Evolutionary conservation across 1,140 invertebrate species (phyloP), one percentile per base, ranked within the genome.

Genomic region (Drosophila bocki): DNA sequence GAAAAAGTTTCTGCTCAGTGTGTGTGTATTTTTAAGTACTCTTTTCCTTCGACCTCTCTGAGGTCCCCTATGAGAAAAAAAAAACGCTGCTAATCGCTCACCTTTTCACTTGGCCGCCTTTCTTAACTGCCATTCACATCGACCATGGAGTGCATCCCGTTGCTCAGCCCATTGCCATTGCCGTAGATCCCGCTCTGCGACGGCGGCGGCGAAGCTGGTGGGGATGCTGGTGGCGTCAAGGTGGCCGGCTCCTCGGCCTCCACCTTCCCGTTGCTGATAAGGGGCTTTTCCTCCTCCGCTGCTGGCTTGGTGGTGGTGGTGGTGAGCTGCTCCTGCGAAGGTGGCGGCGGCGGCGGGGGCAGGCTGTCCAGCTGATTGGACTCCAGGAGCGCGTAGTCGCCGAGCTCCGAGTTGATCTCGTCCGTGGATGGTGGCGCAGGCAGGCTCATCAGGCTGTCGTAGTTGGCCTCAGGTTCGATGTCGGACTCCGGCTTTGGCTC

Each of bases 41-140:
- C 8, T n/a, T 61, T 57, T 22, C n/a, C 7, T n/a, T 47, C 47
- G 48, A 77, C 54, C 54, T 67, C 61, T 68, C 15, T 9, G 70
- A 75, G 69, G 61, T 57, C 29, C 19, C 7, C 41, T 44, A 12
- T 9, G 29, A 57, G 48, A 17, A 17, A n/a, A 12, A 53, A 53
- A 41, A 47, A 58, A 29, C 26, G 1, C 12, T 32, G 22, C 39
- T 41, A 8, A 69, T 29, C 47, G 32, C 75, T 29, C 47, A 47
- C 61, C 41, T 42, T 48, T 45, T 22, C 12, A 32, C 12, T 45
- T 45, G 19, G n/a, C 58, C 58, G 37, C 51, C 41, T 26, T 39
- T 71, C 63, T 92, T 92, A 92, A 92, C 91, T 92, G 53, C 91
- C 91, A 61, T 92, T 92, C 26, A 92, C 91, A 54, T 91, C 83